These are phyloP conservation scores for Atrichornis clamosus DNA, from an alignment of 2,113 vertebrate species.

Conservation along the genomic window DNA sequence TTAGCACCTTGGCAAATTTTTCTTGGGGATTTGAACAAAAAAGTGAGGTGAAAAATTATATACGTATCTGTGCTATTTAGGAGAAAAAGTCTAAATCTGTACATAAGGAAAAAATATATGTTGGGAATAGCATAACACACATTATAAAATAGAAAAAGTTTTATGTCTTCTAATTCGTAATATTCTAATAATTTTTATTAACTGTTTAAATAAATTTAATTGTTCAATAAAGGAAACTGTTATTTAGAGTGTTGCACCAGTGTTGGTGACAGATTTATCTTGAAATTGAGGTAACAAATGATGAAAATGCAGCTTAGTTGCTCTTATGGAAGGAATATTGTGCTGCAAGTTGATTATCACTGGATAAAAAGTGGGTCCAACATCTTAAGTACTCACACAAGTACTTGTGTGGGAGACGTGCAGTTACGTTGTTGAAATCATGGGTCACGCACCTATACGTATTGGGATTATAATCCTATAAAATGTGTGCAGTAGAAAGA, in stretches of 20 bases:
- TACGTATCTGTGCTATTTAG: neutral
- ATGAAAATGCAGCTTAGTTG: neutral
- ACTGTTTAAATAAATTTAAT: neutral
- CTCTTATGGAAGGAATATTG: neutral
- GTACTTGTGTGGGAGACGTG: neutral
- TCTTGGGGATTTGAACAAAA: neutral
- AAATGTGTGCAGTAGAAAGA: neutral
- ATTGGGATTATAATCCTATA: neutral
- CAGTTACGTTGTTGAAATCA: neutral
- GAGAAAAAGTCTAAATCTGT: neutral
- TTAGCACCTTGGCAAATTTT: neutral
- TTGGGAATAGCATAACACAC: neutral
- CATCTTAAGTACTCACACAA: neutral
- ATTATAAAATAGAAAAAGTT: neutral
- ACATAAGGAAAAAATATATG: neutral
- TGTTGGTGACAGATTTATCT: neutral
- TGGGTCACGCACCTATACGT: neutral
- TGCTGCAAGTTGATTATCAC: neutral
- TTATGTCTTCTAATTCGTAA: neutral
- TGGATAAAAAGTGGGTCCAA: neutral
- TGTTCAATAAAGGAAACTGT: neutral
- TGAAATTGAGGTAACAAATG: neutral
- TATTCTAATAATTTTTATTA: neutral
- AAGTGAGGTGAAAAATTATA: neutral
- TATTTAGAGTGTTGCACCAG: neutral